These are phyloP conservation scores for Pseudomugil gertrudae DNA, from an alignment of 2,797 vertebrate genomes.

Conservation along the genomic window DNA sequence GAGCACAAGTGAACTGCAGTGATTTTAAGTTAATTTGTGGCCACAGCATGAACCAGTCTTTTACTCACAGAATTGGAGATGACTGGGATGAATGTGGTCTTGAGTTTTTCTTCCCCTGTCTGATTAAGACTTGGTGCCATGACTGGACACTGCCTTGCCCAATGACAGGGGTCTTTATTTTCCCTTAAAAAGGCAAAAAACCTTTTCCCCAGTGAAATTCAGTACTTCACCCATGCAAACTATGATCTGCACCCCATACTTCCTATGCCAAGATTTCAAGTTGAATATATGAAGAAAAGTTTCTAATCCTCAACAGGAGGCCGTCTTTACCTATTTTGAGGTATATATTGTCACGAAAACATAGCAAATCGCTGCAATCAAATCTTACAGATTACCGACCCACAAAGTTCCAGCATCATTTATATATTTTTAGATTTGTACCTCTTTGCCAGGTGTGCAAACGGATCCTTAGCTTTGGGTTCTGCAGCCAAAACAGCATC, in stretches of 20 bases:
- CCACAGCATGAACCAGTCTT: slow-evolving; percentile 78
- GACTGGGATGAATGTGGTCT: slow-evolving; percentile 78
- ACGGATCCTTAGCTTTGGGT: slow-evolving; percentile 93
- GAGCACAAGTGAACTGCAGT: background rate
- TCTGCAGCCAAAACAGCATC: slow-evolving; percentile 90
- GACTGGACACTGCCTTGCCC: slow-evolving; percentile 72
- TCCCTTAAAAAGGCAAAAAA: background rate
- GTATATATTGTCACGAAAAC: no score
- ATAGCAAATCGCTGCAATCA: background rate
- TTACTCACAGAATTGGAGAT: slow-evolving; percentile 65
- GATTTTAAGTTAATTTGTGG: slow-evolving; percentile 39
- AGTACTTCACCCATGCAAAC: background rate
- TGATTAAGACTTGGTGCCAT: slow-evolving; percentile 76
- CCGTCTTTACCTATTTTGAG: no score
- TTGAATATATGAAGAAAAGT: background rate
- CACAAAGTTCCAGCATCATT: background rate
- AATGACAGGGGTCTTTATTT: slow-evolving; percentile 57
- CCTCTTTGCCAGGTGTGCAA: slow-evolving; percentile 91
- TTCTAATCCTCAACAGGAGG: background rate
- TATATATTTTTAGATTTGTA: slow-evolving; percentile 48
- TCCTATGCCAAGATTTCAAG: background rate
- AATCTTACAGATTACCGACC: background rate
- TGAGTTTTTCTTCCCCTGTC: slow-evolving; percentile 67
- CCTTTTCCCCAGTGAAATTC: background rate
- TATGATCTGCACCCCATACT: background rate